These are phyloP conservation scores for Myrmophylax atrothorax DNA, from an alignment of 2,113 vertebrate species.

Conservation along the genomic window DNA sequence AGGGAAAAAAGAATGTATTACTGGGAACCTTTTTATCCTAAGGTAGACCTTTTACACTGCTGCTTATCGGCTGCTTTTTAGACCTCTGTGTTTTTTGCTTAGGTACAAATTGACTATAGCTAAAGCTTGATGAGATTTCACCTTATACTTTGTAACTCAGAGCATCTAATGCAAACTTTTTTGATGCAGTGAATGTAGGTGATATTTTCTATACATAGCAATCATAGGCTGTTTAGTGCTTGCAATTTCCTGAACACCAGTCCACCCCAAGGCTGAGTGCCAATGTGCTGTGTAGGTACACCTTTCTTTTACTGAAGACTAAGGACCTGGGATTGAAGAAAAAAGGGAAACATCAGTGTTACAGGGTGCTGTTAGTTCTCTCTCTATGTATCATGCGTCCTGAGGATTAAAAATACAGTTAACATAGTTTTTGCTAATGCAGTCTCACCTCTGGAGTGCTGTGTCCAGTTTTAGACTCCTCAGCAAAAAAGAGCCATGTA, in stretches of 20 bases:
- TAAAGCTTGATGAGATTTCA: background rate
- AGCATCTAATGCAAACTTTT: background rate
- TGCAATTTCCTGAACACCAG: background rate
- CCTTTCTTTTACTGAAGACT: background rate
- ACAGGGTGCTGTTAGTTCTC: background rate
- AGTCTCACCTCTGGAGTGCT: background rate
- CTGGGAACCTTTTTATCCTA: background rate
- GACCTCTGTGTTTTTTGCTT: accelerated
- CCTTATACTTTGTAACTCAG: background rate
- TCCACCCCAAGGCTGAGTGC: background rate
- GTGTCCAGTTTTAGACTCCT: background rate
- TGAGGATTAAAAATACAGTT: background rate
- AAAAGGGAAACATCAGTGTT: background rate
- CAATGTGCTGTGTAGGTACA: background rate
- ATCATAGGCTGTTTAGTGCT: background rate
- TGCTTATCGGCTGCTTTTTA: background rate
- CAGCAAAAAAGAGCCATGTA: background rate
- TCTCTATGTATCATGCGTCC: background rate
- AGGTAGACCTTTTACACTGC: background rate
- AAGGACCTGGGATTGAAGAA: background rate
- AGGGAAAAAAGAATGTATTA: background rate
- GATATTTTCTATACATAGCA: background rate
- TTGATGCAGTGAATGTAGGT: background rate
- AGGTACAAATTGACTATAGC: background rate
- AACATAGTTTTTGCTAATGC: background rate